A percentile compares a stretch with the other conserved stretches of the same genome.
Conservation (phyloP, 92 coral and sea anemone species). For the Bergia sp. region DNA sequence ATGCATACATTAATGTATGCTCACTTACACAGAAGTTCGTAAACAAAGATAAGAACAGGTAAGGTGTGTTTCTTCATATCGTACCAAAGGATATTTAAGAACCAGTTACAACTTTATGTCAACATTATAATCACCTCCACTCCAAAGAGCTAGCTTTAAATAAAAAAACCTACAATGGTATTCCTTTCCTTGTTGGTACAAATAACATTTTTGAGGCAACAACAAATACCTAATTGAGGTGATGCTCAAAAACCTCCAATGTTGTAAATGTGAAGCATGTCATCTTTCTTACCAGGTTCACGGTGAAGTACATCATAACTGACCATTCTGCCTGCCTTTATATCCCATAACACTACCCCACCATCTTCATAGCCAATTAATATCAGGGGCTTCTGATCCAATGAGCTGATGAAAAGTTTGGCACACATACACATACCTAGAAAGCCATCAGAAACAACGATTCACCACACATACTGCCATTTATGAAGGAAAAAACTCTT, state of each 20-base stretch:
- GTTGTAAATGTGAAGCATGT: neutral
- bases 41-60: neutral
- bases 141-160: neutral
- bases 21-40: neutral
- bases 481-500: no score
- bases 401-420: constrained; percentile 61
- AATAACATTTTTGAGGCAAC: neutral
- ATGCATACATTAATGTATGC: no score
- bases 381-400: constrained; percentile 63
- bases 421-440: constrained; percentile 98
- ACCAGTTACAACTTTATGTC: neutral
- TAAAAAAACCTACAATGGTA: neutral
- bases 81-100: neutral
- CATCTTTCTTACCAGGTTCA: constrained; percentile 75
- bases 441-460: neutral
- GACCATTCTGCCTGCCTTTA: constrained; percentile 58
- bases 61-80: neutral
- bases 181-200: neutral
- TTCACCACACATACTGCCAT: no score
- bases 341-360: constrained; percentile 79
- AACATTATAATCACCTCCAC: neutral
- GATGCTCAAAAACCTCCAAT: neutral
- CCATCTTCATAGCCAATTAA: constrained; percentile 92
- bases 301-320: constrained; percentile 57
- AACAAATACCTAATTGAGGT: neutral